Conservation (phyloP, 2,888 invertebrate genomes). For the Ceramica pisi region DNA sequence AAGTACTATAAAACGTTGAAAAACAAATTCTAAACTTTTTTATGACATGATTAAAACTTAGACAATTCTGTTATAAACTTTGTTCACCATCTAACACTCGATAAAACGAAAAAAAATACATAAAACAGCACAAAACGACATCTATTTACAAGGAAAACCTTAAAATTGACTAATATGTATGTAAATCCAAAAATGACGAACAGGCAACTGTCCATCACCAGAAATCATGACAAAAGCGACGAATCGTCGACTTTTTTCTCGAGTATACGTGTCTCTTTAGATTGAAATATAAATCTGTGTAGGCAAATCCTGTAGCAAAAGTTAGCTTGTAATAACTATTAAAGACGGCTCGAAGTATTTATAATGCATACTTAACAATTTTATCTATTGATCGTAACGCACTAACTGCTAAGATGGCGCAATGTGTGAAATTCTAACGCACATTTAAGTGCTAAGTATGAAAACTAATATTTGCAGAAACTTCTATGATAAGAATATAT, state of each 20-base stretch:
- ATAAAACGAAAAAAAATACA: slow-evolving; percentile 18
- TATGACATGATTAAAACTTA: no score
- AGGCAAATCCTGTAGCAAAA: slow-evolving; percentile 18
- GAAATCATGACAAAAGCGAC: neutral
- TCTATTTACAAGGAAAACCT: slow-evolving; percentile 24
- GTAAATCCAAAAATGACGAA: slow-evolving; percentile 33
- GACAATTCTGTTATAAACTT: neutral
- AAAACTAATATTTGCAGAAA: slow-evolving; percentile 34
- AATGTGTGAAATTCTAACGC: slow-evolving; percentile 63
- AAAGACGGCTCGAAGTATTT: slow-evolving; percentile 37
- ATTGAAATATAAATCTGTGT: neutral
- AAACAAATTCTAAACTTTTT: neutral
- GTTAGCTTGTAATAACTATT: slow-evolving; percentile 35
- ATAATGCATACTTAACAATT: slow-evolving; percentile 52
- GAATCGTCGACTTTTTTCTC: neutral
- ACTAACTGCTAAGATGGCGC: slow-evolving; percentile 31
- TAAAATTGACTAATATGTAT: slow-evolving; percentile 26
- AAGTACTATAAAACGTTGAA: neutral
- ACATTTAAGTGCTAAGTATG: slow-evolving; percentile 36
- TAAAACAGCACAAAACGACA: slow-evolving; percentile 15
- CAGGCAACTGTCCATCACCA: neutral
- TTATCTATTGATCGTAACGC: slow-evolving; percentile 54
- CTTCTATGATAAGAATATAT: slow-evolving; percentile 11
- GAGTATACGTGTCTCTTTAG: neutral
- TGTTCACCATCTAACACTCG: neutral